Evolutionary conservation across 2,888 invertebrate species (phyloP).

Genomic region (Noctuana brunneofusca): DNA sequence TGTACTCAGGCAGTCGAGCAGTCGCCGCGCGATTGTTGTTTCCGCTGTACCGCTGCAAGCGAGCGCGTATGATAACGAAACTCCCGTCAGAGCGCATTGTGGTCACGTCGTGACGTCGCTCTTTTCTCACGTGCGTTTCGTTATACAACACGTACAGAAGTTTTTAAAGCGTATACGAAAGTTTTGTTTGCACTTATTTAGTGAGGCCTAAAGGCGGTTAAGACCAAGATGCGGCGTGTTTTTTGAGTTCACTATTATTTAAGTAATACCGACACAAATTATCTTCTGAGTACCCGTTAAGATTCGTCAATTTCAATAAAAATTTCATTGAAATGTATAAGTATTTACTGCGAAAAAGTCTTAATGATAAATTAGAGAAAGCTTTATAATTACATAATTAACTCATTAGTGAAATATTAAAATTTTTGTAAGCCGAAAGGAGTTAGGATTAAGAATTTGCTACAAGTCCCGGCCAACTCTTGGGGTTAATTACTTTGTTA

Average conservation of each 20-base stretch:
- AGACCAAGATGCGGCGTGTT: no score
- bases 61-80: conserved; percentile 61
- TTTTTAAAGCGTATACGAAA: conserved; percentile 53
- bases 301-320: no score
- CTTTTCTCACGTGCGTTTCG: conserved; percentile 22
- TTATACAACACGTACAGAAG: conserved; percentile 35
- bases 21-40: conserved; percentile 44
- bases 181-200: no score
- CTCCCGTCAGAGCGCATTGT: conserved; percentile 46
- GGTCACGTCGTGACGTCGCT: conserved; percentile 34
- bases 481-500: conserved; percentile 79
- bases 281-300: no score
- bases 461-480: conserved; percentile 66
- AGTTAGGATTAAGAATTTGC: conserved; percentile 74
- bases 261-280: no score
- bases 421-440: conserved; percentile 21
- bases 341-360: no score
- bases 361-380: conserved; percentile 50
- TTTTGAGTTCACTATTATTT: no score
- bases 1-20: conserved; percentile 58
- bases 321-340: no score
- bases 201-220: no score
- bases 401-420: conserved; percentile 27
- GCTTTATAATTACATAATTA: conserved; percentile 30
- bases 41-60: conserved; percentile 37